Evolutionary conservation across 1,140 invertebrate species (phyloP).

Genomic region (Spodoptera frugiperda): DNA sequence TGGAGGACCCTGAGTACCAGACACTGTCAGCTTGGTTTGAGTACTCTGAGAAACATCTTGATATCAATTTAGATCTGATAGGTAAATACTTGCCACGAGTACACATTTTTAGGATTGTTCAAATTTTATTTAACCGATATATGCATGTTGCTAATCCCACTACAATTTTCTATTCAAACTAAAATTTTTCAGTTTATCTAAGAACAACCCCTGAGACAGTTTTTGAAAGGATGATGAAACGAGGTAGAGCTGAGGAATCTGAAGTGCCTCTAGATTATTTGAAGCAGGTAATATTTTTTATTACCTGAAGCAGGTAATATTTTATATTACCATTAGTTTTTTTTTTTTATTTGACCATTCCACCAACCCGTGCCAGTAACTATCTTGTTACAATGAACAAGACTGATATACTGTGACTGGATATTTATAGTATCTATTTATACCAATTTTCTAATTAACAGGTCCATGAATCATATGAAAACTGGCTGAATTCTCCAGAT

Average conservation of each 20-base stretch:
- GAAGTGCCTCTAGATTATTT: conserved; percentile 91
- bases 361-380: no score
- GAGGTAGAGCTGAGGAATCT: conserved; percentile 93
- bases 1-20: conserved; percentile 87
- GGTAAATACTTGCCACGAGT: conserved; percentile 84
- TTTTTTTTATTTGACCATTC: background rate
- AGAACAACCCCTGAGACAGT: conserved; percentile 93
- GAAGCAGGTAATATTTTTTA: conserved; percentile 87
- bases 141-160: no score
- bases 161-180: background rate
- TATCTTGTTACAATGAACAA: no score
- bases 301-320: conserved; percentile 90
- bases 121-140: no score
- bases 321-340: conserved; percentile 31
- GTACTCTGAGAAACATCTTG: conserved; percentile 90
- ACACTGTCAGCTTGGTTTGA: conserved; percentile 94
- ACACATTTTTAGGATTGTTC: no score
- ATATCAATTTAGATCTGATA: conserved; percentile 94
- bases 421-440: no score
- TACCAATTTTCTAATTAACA: conserved; percentile 49
- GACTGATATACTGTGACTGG: no score
- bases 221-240: conserved; percentile 91
- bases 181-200: conserved; percentile 91
- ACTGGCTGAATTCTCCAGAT: conserved; percentile 77
- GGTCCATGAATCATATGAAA: conserved; percentile 84